Evolutionary conservation across 1,140 invertebrate species (phyloP).

Genomic region (Aleiodes sp.): DNA sequence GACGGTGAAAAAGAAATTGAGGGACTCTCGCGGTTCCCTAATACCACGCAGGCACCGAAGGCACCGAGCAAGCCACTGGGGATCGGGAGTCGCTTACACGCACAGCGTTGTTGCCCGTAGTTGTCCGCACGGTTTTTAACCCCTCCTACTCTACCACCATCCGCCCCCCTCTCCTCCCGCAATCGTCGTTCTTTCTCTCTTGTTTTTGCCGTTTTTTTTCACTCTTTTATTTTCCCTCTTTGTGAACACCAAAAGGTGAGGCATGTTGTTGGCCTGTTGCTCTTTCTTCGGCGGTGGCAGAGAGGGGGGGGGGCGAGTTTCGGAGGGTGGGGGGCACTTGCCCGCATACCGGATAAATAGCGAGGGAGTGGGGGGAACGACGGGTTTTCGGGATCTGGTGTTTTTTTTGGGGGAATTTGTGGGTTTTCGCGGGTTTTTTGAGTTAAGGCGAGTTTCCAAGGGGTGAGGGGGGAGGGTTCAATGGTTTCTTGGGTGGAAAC

Average conservation of each 20-base stretch:
- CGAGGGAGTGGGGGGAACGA: too few species aligned
- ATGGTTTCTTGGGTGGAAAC: too few species aligned
- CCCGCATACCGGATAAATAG: too few species aligned
- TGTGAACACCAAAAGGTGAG: constrained; percentile 38
- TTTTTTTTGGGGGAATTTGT: too few species aligned
- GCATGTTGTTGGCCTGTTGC: constrained; percentile 52
- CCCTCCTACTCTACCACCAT: neutral
- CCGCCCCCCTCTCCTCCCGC: neutral
- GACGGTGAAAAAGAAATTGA: constrained; percentile 30
- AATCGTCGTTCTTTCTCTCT: neutral
- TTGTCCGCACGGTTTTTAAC: neutral
- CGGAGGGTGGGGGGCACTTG: constrained; percentile 15
- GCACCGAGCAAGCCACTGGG: constrained; percentile 6
- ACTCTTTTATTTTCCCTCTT: neutral
- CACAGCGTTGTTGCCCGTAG: constrained; percentile 3
- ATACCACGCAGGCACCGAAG: constrained; percentile 21
- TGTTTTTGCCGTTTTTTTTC: neutral
- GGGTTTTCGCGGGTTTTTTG: too few species aligned
- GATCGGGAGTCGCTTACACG: neutral
- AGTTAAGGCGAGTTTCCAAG: too few species aligned
- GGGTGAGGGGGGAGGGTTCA: too few species aligned
- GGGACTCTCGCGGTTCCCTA: constrained; percentile 30
- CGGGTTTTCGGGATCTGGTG: too few species aligned
- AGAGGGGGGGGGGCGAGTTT: constrained; percentile 33
- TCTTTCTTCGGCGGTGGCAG: constrained; percentile 45